Evolutionary conservation across 2,113 vertebrate genomes (phyloP).

Genomic region (Glaucidium brasilianum): DNA sequence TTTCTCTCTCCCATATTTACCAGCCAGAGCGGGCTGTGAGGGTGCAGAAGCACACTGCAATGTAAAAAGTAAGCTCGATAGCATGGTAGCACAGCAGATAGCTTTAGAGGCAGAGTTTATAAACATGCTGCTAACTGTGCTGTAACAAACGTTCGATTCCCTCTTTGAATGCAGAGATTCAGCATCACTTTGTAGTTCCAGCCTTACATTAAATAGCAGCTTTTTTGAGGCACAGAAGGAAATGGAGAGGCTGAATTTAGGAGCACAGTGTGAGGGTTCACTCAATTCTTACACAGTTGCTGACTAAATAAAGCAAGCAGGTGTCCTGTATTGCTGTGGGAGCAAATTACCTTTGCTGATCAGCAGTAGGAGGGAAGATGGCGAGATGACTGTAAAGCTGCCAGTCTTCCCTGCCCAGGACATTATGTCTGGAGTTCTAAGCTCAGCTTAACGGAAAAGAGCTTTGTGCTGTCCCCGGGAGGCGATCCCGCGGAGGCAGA

Average conservation of each 20-base stretch:
- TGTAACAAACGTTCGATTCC: background rate
- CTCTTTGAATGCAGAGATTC: background rate
- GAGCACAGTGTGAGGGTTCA: background rate
- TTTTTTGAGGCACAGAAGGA: background rate
- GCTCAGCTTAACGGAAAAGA: background rate
- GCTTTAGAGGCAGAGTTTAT: background rate
- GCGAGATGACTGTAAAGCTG: background rate
- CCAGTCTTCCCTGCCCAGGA: background rate
- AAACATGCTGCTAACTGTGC: background rate
- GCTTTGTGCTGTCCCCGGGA: accelerated
- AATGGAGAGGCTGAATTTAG: background rate
- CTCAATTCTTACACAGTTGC: background rate
- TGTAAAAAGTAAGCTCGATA: background rate
- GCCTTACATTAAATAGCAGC: background rate
- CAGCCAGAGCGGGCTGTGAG: background rate
- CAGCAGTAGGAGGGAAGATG: background rate
- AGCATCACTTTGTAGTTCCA: background rate
- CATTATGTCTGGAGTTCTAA: background rate
- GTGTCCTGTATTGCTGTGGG: background rate
- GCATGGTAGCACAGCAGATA: background rate
- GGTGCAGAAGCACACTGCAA: background rate
- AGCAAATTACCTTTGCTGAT: background rate
- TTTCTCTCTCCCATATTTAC: background rate
- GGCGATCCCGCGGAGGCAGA: background rate
- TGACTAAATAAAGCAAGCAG: background rate